Base-by-base conservation (phyloP, 2,113 vertebrate genomes). In the Carassius auratus region DNA sequence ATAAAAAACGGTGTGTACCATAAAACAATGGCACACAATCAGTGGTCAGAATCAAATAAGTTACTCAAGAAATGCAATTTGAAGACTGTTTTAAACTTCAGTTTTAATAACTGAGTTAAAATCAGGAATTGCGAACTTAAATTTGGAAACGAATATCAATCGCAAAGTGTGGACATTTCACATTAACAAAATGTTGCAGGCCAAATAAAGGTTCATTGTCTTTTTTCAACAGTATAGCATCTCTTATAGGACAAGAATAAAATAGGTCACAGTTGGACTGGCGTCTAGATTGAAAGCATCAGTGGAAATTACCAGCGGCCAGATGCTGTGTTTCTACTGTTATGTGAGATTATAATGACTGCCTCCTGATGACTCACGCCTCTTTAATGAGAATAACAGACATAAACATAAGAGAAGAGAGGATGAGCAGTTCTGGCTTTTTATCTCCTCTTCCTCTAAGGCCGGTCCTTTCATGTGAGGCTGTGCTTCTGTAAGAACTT, bases 361-460 rank as follows among this genome's bases (percentile, higher is more conserved):
- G 45, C 15, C 80, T 66, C 45, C 26, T 21, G 62, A 80, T 71
- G 66, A 82, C 80, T 83, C 66, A 71, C 19, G 48, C 15, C 45
- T 55, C 48, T 71, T 57, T 55, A 78, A 83, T 83, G 81, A 71
- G 81, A 83, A 57, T 52, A 83, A 83, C 66, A 83, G 81, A 71
- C 66, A 38, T 21, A 83, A 71, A 55, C 81, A 71, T 69, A 23
- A 55, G 81, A 48, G 48, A 55, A 26, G 64, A 82, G 64, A 33
- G 17, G 10, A 83, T 36, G 81, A 83, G 81, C 17, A 83, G 48
- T 26, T 71, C 48, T 36, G 45, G 45, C 26, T 62, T 81, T 81
- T 81, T 62, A 81, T 68, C 42, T 68, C 42, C 14, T 30, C 79
- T 48, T 66, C 61, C 79, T 68, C 79, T 66, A 23, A 81, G 79